These are phyloP conservation scores for Tupaia tana DNA, from an alignment of 2,113 vertebrate species.

Conservation along the genomic window DNA sequence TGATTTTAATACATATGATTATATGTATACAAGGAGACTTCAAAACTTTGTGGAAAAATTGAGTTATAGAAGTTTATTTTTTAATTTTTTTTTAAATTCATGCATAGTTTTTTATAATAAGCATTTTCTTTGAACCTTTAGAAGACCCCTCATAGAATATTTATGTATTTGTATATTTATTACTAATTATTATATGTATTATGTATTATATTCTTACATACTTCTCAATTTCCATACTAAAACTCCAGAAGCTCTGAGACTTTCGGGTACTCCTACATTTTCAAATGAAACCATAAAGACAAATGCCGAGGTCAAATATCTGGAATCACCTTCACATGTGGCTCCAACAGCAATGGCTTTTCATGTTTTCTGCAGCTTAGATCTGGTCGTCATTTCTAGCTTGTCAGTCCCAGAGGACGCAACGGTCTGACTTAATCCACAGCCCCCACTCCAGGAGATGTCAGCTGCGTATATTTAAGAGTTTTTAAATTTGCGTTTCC, in stretches of 20 bases:
- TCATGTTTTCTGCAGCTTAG: not conserved
- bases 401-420: not conserved
- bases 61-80: no score
- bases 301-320: not conserved
- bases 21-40: no score
- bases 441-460: not conserved
- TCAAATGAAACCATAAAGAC: not conserved
- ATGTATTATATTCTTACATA: not conserved
- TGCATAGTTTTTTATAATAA: no score
- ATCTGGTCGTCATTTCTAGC: not conserved
- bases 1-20: not conserved
- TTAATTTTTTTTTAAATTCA: no score
- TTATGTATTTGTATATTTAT: not conserved
- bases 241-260: not conserved
- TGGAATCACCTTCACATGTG: not conserved
- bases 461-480: not conserved
- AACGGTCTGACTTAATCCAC: not conserved
- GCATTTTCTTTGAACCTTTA: no score
- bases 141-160: no score
- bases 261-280: not conserved
- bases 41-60: no score
- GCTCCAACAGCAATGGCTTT: not conserved
- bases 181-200: not conserved
- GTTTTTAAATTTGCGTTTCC: constrained; percentile 3
- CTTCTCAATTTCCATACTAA: not conserved